Evolutionary conservation across 1,140 invertebrate species (phyloP), one percentile per base, ranked within the genome.

Genomic region (Camponotus pennsylvanicus): DNA sequence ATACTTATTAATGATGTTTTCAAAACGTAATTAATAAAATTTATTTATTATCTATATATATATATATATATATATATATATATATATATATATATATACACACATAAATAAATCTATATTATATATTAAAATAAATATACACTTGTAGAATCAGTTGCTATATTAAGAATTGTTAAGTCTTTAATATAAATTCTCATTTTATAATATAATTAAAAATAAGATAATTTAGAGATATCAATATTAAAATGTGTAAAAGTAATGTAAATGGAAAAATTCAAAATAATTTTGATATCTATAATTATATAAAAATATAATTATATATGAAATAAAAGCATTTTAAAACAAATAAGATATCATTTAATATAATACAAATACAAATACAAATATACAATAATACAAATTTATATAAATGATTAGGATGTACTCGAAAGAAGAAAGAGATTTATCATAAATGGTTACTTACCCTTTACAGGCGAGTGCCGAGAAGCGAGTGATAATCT

Each of bases 401-500:
- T 2, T 0, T 1, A 32, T 55, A 61, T 0, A 3, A 37, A 83
- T 73, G 13, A 52, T 61, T 32, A 6, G 27, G 21, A 32, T 15
- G 3, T 49, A 9, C 5, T 32, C 27, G 40, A 21, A 15, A 27
- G 15, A 52, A 52, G 15, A 52, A 34, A 40, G 1, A 77, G 3
- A 69, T 55, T 27, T 5, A 6, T 21, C 15, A 21, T 13, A 9
- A 32, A 42, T 45, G 40, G 37, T 86, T 86, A 90, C 87, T 69
- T 70, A 87, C 67, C 80, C 75, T 90, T 37, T 75, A 45, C n/a
- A 66, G 88, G 52, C 70, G 86, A 83, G 21, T 15, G 84, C 21
- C 59, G 64, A 32, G 42, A 77, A 79, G 61, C 67, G 59, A 92
- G 64, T 92, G 91, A 90, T 86, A 88, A 90, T 89, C 79, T 73